These are phyloP conservation scores for Ianthella basta DNA, from an alignment of 37 sponge, comb jelly and placozoan species.

Conservation along the genomic window DNA sequence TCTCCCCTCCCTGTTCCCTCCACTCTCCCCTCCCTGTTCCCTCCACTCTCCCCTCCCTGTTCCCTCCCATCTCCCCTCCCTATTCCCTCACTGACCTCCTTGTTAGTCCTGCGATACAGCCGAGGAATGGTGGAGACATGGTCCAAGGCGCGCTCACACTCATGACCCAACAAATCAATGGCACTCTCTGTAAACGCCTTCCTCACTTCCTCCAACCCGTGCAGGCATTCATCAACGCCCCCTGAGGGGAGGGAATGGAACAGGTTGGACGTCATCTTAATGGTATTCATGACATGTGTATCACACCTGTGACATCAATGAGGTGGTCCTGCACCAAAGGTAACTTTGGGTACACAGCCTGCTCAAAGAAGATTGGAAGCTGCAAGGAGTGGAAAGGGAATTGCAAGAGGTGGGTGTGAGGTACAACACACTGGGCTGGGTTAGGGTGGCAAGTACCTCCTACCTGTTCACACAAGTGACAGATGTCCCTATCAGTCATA, in stretches of 20 bases:
- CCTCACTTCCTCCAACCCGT: conserved; percentile 47
- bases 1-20: too few relatives aligned
- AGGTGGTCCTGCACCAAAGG: too few relatives aligned
- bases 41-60: too few relatives aligned
- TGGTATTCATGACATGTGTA: background rate
- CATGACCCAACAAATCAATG: conserved; percentile 34
- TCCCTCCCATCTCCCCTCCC: too few relatives aligned
- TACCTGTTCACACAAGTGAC: background rate
- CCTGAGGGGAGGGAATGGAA: background rate
- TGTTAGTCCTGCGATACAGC: conserved; percentile 88
- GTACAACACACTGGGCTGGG: too few relatives aligned
- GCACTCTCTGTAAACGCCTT: conserved; percentile 33
- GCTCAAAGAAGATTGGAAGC: too few relatives aligned
- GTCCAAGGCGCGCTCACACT: conserved; percentile 72
- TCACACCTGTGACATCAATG: background rate
- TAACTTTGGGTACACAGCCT: too few relatives aligned
- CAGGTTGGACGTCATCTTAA: background rate
- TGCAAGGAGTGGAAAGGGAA: too few relatives aligned
- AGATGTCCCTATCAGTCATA: background rate
- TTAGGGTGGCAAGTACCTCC: background rate
- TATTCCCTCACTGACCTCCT: conserved; percentile 62
- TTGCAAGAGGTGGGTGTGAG: too few relatives aligned
- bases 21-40: too few relatives aligned
- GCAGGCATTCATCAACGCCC: background rate
- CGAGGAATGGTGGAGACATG: conserved; percentile 85